phyloP scores from a whole-genome alignment of 2,113 vertebrate genomes.

The Uria lomvia region DNA sequence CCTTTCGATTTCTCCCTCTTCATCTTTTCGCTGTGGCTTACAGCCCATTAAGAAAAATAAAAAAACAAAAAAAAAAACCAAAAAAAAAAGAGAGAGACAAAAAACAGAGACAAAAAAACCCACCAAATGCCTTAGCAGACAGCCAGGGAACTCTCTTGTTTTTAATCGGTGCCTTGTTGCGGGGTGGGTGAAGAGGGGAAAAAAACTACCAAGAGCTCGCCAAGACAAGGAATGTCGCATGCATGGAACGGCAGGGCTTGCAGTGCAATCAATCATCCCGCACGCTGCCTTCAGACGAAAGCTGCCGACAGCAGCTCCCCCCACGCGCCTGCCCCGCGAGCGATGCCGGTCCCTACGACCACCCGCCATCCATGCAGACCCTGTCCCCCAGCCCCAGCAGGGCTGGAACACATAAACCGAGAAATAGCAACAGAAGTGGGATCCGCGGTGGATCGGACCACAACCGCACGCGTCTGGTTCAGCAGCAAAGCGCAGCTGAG shows the following conservation, averaged over 20 bases:
- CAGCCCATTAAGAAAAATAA: not conserved
- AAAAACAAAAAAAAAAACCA: too few relatives aligned
- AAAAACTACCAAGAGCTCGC: not conserved
- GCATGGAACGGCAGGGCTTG: conserved; percentile 27
- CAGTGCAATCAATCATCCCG: conserved; percentile 55
- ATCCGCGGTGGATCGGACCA: not conserved
- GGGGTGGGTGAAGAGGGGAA: not conserved
- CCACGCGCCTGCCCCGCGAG: not conserved
- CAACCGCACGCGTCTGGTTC: fast-evolving
- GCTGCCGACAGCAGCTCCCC: not conserved
- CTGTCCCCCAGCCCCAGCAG: not conserved
- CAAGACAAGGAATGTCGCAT: not conserved
- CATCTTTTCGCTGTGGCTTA: not conserved
- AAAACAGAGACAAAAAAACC: not conserved
- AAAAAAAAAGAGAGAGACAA: fast-evolving
- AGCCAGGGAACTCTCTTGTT: not conserved
- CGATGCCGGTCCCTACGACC: not conserved
- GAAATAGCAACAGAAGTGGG: not conserved
- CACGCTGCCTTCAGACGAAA: not conserved
- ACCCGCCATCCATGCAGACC: not conserved
- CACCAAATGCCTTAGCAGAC: not conserved
- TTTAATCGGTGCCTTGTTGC: not conserved
- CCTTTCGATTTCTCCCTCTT: not conserved
- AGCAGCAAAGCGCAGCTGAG: not conserved
- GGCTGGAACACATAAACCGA: not conserved